These are phyloP conservation scores for Glaucomys volans DNA, from an alignment of 2,113 vertebrate species.

Conservation along the genomic window DNA sequence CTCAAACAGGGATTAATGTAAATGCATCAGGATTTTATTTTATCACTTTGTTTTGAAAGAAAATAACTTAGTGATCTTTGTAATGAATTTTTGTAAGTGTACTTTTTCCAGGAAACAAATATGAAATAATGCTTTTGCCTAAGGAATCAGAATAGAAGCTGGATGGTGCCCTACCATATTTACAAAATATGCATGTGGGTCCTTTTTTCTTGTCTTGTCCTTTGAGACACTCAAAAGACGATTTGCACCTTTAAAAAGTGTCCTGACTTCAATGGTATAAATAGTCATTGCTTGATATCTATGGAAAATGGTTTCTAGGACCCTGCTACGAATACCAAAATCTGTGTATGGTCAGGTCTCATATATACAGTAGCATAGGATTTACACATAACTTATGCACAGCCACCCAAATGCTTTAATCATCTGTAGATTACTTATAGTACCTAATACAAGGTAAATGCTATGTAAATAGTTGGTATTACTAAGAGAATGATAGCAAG, in stretches of 20 bases:
- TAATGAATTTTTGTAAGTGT: not conserved
- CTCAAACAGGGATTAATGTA: not conserved
- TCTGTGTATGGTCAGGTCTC: not conserved
- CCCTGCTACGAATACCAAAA: not conserved
- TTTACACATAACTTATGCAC: not conserved
- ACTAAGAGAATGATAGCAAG: not conserved
- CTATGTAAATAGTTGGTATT: too few species aligned
- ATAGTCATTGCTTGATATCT: too few species aligned
- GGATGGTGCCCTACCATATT: not conserved
- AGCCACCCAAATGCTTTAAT: not conserved
- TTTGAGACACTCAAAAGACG: not conserved
- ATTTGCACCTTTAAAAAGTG: not conserved
- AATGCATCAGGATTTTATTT: not conserved
- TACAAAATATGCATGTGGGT: fast-evolving
- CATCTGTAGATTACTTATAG: not conserved
- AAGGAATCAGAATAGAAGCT: not conserved
- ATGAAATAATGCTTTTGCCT: not conserved
- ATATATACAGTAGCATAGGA: not conserved
- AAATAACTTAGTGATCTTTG: not conserved
- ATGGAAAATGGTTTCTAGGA: not conserved
- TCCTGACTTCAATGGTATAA: not conserved
- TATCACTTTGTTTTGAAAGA: constrained; percentile 6
- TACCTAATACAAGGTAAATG: not conserved
- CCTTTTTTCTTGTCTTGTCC: not conserved
- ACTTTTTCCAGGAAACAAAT: constrained; percentile 24